phyloP scores from a whole-genome alignment of 2,113 vertebrate species.

The Parus major region DNA sequence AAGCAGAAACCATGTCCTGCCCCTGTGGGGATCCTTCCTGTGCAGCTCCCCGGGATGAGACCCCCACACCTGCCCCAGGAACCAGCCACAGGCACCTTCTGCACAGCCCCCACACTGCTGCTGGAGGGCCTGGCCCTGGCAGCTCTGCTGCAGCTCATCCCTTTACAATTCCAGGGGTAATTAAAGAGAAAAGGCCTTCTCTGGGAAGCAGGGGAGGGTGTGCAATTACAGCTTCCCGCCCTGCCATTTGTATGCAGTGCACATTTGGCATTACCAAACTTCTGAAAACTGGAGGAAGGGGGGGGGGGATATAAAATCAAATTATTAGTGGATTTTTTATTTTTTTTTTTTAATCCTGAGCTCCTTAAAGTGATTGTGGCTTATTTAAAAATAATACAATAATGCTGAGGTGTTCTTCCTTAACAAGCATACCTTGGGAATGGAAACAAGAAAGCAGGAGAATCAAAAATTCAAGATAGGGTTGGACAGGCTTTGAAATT shows the following conservation, averaged over 20 bases:
- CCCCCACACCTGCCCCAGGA: not conserved
- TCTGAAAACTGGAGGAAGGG: not conserved
- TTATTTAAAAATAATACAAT: slow-evolving; percentile 49
- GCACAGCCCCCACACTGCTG: not conserved
- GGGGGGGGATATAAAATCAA: not conserved
- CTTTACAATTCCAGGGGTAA: not conserved
- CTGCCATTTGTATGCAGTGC: not conserved
- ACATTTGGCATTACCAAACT: not conserved
- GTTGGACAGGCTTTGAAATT: slow-evolving; percentile 48
- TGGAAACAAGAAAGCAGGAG: not conserved
- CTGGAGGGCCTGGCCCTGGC: not conserved
- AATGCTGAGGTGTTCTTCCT: slow-evolving; percentile 25
- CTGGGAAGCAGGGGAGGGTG: not conserved
- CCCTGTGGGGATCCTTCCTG: fast-evolving
- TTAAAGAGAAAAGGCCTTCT: not conserved
- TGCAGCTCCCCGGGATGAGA: fast-evolving
- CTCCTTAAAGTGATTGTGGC: not conserved
- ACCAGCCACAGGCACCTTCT: not conserved
- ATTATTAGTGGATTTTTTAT: not conserved
- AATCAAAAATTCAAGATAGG: slow-evolving; percentile 10
- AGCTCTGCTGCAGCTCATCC: not conserved
- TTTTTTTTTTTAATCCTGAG: not conserved
- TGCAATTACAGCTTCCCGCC: not conserved
- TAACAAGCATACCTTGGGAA: slow-evolving; percentile 44
- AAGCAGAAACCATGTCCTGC: not conserved